phyloP scores from a whole-genome alignment of 2,113 vertebrate genomes.

The Sceloporus undulatus region DNA sequence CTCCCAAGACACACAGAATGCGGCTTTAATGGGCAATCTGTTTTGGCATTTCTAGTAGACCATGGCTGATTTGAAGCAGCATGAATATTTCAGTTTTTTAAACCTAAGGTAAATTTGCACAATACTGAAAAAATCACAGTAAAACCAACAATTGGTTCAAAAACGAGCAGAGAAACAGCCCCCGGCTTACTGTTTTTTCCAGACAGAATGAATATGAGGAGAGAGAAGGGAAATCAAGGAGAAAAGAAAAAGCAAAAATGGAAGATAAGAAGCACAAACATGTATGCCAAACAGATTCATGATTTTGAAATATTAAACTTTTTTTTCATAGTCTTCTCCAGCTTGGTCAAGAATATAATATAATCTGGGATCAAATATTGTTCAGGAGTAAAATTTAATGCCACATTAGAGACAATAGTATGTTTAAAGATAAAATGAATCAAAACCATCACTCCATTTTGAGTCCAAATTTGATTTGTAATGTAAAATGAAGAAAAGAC shows the following conservation, averaged over 20 bases:
- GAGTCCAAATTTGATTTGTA: too few relatives aligned
- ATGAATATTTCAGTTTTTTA: background rate
- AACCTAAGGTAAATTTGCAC: background rate
- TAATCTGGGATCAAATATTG: too few relatives aligned
- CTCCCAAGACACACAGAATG: too few relatives aligned
- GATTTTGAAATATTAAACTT: too few relatives aligned
- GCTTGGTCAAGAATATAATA: too few relatives aligned
- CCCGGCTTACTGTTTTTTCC: background rate
- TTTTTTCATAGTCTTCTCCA: too few relatives aligned
- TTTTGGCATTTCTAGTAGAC: too few relatives aligned
- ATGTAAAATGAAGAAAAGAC: background rate
- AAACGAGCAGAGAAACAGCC: background rate
- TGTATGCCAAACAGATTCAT: background rate
- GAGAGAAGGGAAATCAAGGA: background rate
- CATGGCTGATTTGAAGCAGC: background rate
- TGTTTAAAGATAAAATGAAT: too few relatives aligned
- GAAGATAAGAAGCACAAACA: background rate
- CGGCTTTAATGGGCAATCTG: too few relatives aligned
- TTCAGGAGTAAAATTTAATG: too few relatives aligned
- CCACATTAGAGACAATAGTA: too few relatives aligned
- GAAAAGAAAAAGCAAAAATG: background rate
- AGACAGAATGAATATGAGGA: background rate
- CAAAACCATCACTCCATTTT: background rate
- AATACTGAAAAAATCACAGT: background rate
- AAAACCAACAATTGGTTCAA: background rate